A percentile compares a stretch with the other conserved stretches of the same genome.
These are phyloP conservation scores for Pomphorhynchus laevis DNA, from an alignment of 1,140 invertebrate species.

Conservation along the genomic window DNA sequence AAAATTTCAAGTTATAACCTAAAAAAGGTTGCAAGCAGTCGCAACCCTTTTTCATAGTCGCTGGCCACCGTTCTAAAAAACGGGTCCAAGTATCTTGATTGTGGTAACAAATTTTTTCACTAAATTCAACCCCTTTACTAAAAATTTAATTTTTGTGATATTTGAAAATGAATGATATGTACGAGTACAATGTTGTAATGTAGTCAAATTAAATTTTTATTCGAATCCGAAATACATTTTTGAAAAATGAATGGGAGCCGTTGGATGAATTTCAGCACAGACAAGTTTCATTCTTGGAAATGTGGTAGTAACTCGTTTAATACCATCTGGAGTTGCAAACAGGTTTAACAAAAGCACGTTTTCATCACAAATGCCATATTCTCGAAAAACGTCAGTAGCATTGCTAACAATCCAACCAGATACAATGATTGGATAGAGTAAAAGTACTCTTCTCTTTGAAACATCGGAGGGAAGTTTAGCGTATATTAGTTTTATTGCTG, in stretches of 20 bases:
- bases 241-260: constrained; percentile 87
- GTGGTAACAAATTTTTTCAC: too few relatives aligned
- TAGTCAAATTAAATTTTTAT: constrained; percentile 22
- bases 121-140: too few relatives aligned
- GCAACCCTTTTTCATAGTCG: too few relatives aligned
- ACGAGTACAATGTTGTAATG: not conserved
- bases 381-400: constrained; percentile 57
- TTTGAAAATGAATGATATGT: too few relatives aligned
- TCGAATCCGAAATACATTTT: constrained; percentile 94
- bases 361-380: constrained; percentile 56
- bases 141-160: too few relatives aligned
- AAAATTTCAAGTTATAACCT: too few relatives aligned
- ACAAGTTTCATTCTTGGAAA: constrained; percentile 68
- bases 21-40: too few relatives aligned
- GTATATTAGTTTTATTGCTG: constrained; percentile 77
- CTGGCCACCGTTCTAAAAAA: too few relatives aligned
- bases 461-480: constrained; percentile 88
- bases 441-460: constrained; percentile 40
- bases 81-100: too few relatives aligned
- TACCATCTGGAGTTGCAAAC: constrained; percentile 48
- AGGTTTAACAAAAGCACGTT: constrained; percentile 75
- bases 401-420: constrained; percentile 73
- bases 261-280: constrained; percentile 59
- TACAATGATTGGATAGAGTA: constrained; percentile 86
- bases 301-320: constrained; percentile 29